These are phyloP conservation scores for Phodopus roborovskii DNA, from an alignment of 2,113 vertebrate genomes.

Conservation along the genomic window DNA sequence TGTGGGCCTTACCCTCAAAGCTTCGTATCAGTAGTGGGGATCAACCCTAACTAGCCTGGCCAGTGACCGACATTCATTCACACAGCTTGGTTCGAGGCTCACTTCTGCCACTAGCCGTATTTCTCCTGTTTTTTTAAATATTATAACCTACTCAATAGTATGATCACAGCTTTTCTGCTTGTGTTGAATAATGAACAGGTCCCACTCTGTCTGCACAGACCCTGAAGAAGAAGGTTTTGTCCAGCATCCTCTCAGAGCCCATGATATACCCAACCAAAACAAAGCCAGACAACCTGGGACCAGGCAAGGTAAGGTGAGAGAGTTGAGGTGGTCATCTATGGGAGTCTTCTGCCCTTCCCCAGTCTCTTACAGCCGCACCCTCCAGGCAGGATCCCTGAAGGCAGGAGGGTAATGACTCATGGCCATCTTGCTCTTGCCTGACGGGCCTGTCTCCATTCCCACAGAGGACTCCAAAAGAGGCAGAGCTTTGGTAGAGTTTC, in stretches of 20 bases:
- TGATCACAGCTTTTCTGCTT: not conserved
- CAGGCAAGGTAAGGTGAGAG: not conserved
- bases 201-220: not conserved
- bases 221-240: not conserved
- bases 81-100: not conserved
- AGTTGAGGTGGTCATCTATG: not conserved
- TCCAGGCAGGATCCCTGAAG: not conserved
- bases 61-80: not conserved
- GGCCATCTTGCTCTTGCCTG: not conserved
- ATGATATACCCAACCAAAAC: not conserved
- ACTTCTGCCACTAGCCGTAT: not conserved
- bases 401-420: not conserved
- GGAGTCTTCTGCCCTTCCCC: not conserved
- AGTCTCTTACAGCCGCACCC: not conserved
- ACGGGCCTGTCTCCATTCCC: not conserved
- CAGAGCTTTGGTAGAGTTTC: not conserved
- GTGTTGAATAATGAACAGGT: slow-evolving; percentile 35
- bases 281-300: not conserved
- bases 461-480: not conserved
- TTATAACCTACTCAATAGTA: not conserved
- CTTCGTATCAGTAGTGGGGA: not conserved
- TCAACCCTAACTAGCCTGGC: not conserved
- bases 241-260: not conserved
- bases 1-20: not conserved
- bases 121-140: not conserved